Evolutionary conservation across 2,113 vertebrate species (phyloP).

Genomic region (Gambusia affinis): DNA sequence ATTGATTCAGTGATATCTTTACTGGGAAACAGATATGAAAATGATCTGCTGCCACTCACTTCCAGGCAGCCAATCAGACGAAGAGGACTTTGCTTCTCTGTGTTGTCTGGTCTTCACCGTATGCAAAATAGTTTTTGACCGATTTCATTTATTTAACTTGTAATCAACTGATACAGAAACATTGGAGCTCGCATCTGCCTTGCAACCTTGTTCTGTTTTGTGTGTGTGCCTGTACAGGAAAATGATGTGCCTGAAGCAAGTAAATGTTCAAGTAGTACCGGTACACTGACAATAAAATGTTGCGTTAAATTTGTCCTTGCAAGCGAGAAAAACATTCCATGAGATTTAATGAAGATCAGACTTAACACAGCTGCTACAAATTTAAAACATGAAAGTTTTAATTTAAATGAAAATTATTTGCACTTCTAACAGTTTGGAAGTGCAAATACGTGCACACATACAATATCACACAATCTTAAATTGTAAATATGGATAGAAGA

Average conservation of each 20-base stretch:
- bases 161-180: conserved; percentile 18
- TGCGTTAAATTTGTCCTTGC: not conserved
- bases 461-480: not conserved
- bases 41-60: conserved; percentile 43
- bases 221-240: conserved; percentile 12
- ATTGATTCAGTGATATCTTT: conserved; percentile 48
- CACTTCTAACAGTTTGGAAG: not conserved
- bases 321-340: not conserved
- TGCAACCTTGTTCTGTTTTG: conserved; percentile 6
- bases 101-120: not conserved
- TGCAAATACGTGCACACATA: not conserved
- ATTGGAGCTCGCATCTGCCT: conserved; percentile 7
- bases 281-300: not conserved
- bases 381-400: not conserved
- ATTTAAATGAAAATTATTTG: not conserved
- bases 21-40: conserved; percentile 53
- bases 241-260: conserved; percentile 14
- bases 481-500: not conserved
- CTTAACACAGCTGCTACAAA: not conserved
- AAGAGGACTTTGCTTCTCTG: not conserved
- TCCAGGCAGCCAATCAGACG: conserved; percentile 27
- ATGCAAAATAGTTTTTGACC: conserved; percentile 28
- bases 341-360: not conserved
- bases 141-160: conserved; percentile 25
- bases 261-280: not conserved